phyloP scores from a whole-genome alignment of 2,797 vertebrate species.

The Sebastes flavidus region DNA sequence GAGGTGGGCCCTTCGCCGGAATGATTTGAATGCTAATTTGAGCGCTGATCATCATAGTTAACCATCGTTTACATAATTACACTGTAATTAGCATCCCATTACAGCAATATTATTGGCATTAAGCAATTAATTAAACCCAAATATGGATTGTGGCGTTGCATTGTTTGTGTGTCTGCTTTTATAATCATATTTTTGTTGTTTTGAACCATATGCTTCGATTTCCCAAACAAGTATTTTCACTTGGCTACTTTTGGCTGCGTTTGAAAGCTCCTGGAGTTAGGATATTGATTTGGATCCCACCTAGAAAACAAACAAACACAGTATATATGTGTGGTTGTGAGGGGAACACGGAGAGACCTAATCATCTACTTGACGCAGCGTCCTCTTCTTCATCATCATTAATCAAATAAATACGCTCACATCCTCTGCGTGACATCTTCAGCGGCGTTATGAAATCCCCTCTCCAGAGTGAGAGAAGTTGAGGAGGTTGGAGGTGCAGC shows the following conservation, averaged over 20 bases:
- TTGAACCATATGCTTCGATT: slow-evolving; percentile 51
- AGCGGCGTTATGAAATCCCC: slow-evolving; percentile 25
- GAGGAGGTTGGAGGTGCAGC: slow-evolving; percentile 25
- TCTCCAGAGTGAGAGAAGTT: background rate
- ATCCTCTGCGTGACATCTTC: slow-evolving; percentile 44
- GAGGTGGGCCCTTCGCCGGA: slow-evolving; percentile 72
- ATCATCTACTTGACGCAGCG: slow-evolving; percentile 10
- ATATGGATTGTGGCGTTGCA: slow-evolving; percentile 56
- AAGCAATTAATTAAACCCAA: slow-evolving; percentile 77
- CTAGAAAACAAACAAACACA: slow-evolving; percentile 74
- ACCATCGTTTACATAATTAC: slow-evolving; percentile 80
- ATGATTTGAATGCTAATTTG: slow-evolving; percentile 76
- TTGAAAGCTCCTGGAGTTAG: slow-evolving; percentile 76
- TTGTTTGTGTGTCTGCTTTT: slow-evolving; percentile 46
- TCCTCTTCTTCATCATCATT: slow-evolving; percentile 23
- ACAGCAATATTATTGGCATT: slow-evolving; percentile 75
- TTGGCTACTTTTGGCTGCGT: slow-evolving; percentile 78
- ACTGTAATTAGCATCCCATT: slow-evolving; percentile 74
- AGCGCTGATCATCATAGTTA: slow-evolving; percentile 75
- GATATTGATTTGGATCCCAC: slow-evolving; percentile 78
- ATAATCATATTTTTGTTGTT: slow-evolving; percentile 39
- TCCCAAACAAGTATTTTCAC: slow-evolving; percentile 72
- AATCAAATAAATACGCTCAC: slow-evolving; percentile 35
- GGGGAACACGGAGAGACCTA: slow-evolving; percentile 4
- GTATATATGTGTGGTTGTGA: background rate